Evolutionary conservation across 2,888 invertebrate genomes (phyloP).

Genomic region (Tenthredo scrophulariae): DNA sequence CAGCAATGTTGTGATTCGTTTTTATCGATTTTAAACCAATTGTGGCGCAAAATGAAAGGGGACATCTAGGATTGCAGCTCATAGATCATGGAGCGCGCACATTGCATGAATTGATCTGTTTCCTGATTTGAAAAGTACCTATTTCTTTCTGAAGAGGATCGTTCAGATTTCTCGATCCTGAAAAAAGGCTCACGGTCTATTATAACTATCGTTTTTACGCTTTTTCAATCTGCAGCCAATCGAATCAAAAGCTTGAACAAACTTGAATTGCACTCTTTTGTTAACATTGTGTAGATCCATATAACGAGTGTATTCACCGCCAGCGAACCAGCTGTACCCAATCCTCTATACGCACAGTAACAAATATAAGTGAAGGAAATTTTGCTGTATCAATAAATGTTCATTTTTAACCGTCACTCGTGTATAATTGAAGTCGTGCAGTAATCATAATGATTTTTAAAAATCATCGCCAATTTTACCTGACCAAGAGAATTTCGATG

Average conservation of each 20-base stretch:
- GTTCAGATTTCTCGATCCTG: not conserved
- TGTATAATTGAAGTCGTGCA: not conserved
- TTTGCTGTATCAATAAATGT: not conserved
- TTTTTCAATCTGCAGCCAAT: constrained; percentile 35
- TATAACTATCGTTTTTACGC: not conserved
- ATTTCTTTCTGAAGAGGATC: not conserved
- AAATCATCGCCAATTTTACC: not conserved
- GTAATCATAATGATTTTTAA: not conserved
- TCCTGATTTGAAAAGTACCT: not conserved
- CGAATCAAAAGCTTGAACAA: constrained; percentile 36
- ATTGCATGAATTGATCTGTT: not conserved
- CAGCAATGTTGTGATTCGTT: not conserved
- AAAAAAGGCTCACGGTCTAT: not conserved
- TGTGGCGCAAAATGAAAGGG: not conserved
- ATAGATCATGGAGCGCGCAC: not conserved
- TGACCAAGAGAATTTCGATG: constrained; percentile 13
- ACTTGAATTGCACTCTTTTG: constrained; percentile 18
- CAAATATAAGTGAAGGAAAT: not conserved
- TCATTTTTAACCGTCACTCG: not conserved
- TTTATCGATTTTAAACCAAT: not conserved
- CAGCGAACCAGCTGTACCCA: not conserved
- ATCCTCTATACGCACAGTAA: not conserved
- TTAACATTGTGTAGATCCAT: not conserved
- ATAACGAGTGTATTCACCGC: constrained; percentile 3
- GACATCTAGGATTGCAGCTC: not conserved